Evolutionary conservation across 2,888 invertebrate species (phyloP).

Genomic region (Carabus problematicus): DNA sequence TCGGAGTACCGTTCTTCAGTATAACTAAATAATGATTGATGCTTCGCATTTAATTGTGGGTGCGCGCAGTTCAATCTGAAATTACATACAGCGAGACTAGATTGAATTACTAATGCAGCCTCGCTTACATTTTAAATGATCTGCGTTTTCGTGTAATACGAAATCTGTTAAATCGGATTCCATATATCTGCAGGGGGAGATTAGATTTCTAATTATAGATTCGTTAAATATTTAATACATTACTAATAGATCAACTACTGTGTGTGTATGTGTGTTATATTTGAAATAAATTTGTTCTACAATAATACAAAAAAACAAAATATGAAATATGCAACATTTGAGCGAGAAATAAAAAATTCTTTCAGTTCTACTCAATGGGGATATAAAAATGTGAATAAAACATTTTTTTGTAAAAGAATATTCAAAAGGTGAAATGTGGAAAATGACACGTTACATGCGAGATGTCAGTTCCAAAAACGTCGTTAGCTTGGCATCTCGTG

Average conservation of each 20-base stretch:
- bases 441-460: conserved; percentile 13
- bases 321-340: too few species aligned
- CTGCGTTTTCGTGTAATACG: too few species aligned
- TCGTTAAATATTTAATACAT: too few species aligned
- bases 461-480: conserved; percentile 16
- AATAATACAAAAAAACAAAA: conserved; percentile 1
- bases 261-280: too few species aligned
- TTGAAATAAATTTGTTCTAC: not conserved
- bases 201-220: too few species aligned
- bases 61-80: conserved; percentile 1
- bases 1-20: not conserved
- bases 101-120: conserved; percentile 34
- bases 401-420: not conserved
- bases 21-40: conserved; percentile 15
- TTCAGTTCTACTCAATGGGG: too few species aligned
- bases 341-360: too few species aligned
- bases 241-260: too few species aligned
- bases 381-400: too few species aligned
- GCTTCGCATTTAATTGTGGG: conserved; percentile 2
- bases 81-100: conserved; percentile 1
- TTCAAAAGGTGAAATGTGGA: conserved; percentile 1
- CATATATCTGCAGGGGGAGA: too few species aligned
- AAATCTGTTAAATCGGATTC: too few species aligned
- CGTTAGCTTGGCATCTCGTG: conserved; percentile 6
- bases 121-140: not conserved